Percentiles rank a stretch among this genome's conserved stretches.
These are phyloP conservation scores for Oscheius onirici DNA, from an alignment of 2,888 invertebrate species.

Conservation along the genomic window DNA sequence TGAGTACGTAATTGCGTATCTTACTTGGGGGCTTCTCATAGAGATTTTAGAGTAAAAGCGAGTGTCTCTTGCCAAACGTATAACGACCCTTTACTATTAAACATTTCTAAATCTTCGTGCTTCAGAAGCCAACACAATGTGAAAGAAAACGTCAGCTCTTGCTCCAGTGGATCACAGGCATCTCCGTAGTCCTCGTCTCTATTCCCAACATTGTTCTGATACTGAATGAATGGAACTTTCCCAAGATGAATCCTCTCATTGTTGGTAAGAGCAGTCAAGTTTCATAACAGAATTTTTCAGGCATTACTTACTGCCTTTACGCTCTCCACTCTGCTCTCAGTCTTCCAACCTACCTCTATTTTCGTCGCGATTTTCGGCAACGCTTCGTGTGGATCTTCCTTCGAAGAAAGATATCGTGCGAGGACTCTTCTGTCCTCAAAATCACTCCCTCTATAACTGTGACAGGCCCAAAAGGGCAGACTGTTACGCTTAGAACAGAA, in stretches of 20 bases:
- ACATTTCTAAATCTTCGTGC: not conserved
- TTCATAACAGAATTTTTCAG: slow-evolving; percentile 31
- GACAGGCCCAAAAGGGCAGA: not conserved
- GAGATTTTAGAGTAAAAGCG: too few species aligned
- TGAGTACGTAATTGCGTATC: too few species aligned
- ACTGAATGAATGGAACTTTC: slow-evolving; percentile 47
- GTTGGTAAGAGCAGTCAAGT: slow-evolving; percentile 39
- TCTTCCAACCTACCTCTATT: slow-evolving; percentile 53
- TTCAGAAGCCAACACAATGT: slow-evolving; percentile 42
- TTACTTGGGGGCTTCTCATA: too few species aligned
- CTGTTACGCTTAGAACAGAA: not conserved
- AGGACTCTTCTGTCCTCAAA: not conserved
- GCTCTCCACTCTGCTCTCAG: slow-evolving; percentile 51
- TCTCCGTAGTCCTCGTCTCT: slow-evolving; percentile 50
- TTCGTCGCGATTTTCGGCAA: slow-evolving; percentile 52
- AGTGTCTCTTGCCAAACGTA: too few species aligned
- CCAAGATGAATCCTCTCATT: slow-evolving; percentile 42
- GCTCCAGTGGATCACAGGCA: slow-evolving; percentile 43
- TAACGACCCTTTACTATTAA: too few species aligned
- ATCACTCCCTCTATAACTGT: slow-evolving; percentile 1
- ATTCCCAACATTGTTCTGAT: slow-evolving; percentile 52
- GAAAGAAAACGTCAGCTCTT: slow-evolving; percentile 48
- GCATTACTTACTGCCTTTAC: slow-evolving; percentile 49
- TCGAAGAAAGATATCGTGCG: slow-evolving; percentile 21
- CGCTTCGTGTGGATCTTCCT: slow-evolving; percentile 39